These are phyloP conservation scores for Zaprionus vittiger DNA, from an alignment of 1,140 invertebrate species.

Conservation along the genomic window DNA sequence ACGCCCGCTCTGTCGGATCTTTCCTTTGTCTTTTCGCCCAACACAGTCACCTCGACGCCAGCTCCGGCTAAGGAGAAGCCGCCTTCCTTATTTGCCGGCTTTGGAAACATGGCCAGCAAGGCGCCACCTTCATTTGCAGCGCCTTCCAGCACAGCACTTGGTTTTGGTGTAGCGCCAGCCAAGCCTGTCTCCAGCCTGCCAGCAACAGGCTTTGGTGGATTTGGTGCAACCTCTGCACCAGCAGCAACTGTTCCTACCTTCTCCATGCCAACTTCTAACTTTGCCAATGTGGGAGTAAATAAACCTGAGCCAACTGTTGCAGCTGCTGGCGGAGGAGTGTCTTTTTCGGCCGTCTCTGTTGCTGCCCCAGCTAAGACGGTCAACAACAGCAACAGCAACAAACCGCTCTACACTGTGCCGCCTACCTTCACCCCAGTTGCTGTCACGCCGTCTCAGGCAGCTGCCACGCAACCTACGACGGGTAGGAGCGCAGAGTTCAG, in stretches of 20 bases:
- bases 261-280: constrained; percentile 2
- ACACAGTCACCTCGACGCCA: constrained; percentile 68
- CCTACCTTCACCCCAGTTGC: constrained; percentile 62
- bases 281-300: constrained; percentile 4
- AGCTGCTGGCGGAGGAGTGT: background rate
- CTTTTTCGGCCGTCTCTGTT: background rate
- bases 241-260: background rate
- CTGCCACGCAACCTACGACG: background rate
- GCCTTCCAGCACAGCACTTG: constrained; percentile 21
- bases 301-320: constrained; percentile 23
- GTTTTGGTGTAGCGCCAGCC: constrained; percentile 27
- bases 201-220: constrained; percentile 40
- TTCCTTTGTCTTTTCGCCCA: constrained; percentile 68
- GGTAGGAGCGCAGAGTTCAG: constrained; percentile 15
- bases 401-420: constrained; percentile 74
- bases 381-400: constrained; percentile 25
- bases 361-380: background rate
- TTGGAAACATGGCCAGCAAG: constrained; percentile 41
- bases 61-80: constrained; percentile 67
- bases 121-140: constrained; percentile 10
- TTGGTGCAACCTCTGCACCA: constrained; percentile 5
- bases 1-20: constrained; percentile 45
- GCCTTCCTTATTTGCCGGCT: constrained; percentile 56
- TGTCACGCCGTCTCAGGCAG: background rate
- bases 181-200: constrained; percentile 17